phyloP scores from a whole-genome alignment of 1,140 invertebrate genomes.

The Contarinia nasturtii region DNA sequence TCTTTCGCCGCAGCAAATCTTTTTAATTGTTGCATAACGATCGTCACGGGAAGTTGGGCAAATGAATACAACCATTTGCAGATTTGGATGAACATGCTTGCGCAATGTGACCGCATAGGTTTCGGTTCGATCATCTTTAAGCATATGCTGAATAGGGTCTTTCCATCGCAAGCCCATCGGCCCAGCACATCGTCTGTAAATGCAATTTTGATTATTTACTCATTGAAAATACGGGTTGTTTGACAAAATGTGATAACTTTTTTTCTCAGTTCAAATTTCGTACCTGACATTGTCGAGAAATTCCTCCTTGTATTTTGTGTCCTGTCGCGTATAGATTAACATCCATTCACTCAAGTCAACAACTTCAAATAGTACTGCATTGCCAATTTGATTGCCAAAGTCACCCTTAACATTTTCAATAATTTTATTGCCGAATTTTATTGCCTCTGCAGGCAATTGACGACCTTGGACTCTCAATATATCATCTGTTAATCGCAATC shows the following conservation, averaged over 20 bases:
- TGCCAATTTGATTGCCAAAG: conserved; percentile 40
- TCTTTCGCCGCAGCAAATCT: conserved; percentile 60
- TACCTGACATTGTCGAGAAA: conserved; percentile 46
- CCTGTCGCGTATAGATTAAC: conserved; percentile 39
- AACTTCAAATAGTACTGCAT: conserved; percentile 32
- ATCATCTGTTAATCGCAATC: conserved; percentile 31
- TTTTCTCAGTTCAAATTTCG: no score
- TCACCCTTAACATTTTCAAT: conserved; percentile 31
- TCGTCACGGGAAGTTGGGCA: conserved; percentile 66
- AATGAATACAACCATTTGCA: conserved; percentile 59
- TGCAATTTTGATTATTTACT: no score
- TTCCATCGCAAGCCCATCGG: conserved; percentile 46
- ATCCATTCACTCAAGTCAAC: conserved; percentile 46
- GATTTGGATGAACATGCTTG: conserved; percentile 16
- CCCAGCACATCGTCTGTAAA: conserved; percentile 27
- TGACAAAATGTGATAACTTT: no score
- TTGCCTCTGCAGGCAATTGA: conserved; percentile 38
- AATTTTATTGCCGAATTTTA: conserved; percentile 40
- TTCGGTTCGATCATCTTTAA: conserved; percentile 32
- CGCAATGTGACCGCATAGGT: conserved; percentile 34
- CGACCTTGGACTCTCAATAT: conserved; percentile 39
- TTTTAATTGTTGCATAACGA: conserved; percentile 73
- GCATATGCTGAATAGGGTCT: conserved; percentile 27
- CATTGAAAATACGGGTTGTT: no score
- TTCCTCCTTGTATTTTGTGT: conserved; percentile 31